Percentiles rank a stretch among this genome's conserved stretches.
Evolutionary conservation across 2,797 vertebrate species (phyloP).

Genomic region (Notolepis coatsorum): DNA sequence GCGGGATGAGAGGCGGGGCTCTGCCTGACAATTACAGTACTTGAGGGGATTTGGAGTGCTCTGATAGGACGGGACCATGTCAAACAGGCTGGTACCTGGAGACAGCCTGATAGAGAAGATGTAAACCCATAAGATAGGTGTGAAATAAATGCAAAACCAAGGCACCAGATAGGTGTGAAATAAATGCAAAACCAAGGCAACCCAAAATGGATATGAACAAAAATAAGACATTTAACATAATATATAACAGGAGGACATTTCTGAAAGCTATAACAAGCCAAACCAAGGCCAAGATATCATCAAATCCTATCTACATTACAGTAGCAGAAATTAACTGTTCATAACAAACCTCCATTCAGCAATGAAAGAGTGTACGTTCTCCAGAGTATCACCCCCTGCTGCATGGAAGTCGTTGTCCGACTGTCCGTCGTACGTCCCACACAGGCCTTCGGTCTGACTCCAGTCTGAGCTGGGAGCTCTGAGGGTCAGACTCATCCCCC

Average conservation of each 20-base stretch:
- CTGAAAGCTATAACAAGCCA: background rate
- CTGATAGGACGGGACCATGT: constrained; percentile 70
- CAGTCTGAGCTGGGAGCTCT: constrained; percentile 84
- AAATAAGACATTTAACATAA: too few species aligned
- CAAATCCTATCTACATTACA: background rate
- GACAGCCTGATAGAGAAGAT: constrained; percentile 75
- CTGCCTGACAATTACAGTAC: constrained; percentile 81
- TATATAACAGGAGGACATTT: background rate
- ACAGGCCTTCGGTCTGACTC: constrained; percentile 85
- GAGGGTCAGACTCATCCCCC: constrained; percentile 91
- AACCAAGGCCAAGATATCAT: background rate
- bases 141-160: background rate
- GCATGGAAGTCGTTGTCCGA: constrained; percentile 86
- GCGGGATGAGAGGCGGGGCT: constrained; percentile 46
- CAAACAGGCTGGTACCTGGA: constrained; percentile 88
- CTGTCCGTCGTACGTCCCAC: constrained; percentile 86
- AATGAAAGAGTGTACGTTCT: constrained; percentile 76
- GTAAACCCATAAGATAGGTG: constrained; percentile 9
- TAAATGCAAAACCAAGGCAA: background rate
- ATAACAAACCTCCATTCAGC: constrained; percentile 89
- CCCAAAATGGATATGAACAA: constrained; percentile 2
- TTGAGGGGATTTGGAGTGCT: constrained; percentile 43
- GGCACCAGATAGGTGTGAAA: constrained; percentile 1
- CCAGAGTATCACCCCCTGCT: constrained; percentile 63
- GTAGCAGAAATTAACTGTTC: too few species aligned